Conservation (phyloP, 1,140 invertebrate species). For the Oryctes rhinoceros region DNA sequence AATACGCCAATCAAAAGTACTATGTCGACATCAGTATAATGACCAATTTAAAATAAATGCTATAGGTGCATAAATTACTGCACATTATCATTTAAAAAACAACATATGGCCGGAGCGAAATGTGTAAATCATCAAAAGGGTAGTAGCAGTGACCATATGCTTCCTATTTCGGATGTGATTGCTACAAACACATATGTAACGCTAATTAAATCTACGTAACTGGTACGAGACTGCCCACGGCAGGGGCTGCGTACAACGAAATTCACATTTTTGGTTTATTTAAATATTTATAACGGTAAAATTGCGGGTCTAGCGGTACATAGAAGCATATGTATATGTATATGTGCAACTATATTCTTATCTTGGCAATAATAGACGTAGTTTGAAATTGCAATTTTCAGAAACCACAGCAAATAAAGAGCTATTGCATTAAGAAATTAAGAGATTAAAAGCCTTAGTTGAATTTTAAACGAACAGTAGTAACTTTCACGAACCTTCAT, state of each 20-base stretch:
- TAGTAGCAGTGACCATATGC: constrained; percentile 6
- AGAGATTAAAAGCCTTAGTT: too few species aligned
- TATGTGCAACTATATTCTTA: too few species aligned
- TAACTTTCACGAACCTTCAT: too few species aligned
- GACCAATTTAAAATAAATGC: constrained; percentile 12
- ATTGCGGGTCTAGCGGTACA: background rate
- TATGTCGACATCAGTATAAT: background rate
- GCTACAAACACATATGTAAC: background rate
- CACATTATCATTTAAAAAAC: background rate
- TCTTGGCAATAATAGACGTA: too few species aligned
- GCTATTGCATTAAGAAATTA: too few species aligned
- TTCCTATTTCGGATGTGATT: constrained; percentile 26
- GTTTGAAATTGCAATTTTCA: too few species aligned
- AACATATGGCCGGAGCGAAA: constrained; percentile 7
- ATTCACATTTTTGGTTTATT: constrained; percentile 13
- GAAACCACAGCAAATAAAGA: too few species aligned
- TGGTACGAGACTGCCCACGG: background rate
- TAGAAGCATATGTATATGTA: too few species aligned
- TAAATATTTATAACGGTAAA: constrained; percentile 7
- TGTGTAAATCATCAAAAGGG: constrained; percentile 18
- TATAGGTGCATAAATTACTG: background rate
- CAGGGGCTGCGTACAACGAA: background rate
- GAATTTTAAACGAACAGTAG: too few species aligned
- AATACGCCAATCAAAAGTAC: too few species aligned
- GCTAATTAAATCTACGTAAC: constrained; percentile 30